A percentile compares a stretch with the other conserved stretches of the same genome.
phyloP scores from a whole-genome alignment of 2,113 vertebrate species.

The Patagioenas fasciata region DNA sequence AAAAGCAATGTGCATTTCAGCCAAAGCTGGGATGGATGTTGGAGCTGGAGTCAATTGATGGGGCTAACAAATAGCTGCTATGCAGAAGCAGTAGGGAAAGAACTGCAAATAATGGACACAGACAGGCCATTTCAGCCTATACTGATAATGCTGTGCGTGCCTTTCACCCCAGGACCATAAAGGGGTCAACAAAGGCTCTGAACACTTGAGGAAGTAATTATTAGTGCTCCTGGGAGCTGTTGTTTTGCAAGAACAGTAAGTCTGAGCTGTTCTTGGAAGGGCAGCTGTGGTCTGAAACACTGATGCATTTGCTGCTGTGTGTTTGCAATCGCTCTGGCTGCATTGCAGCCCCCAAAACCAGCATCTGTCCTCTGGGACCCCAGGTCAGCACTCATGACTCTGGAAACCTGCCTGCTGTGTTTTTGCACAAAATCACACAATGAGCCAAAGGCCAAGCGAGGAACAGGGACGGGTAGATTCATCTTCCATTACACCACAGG shows the following conservation, averaged over 20 bases:
- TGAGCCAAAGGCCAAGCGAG: not conserved
- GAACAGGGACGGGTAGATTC: not conserved
- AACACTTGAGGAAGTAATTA: slow-evolving; percentile 25
- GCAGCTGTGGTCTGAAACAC: not conserved
- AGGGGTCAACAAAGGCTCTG: not conserved
- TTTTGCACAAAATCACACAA: not conserved
- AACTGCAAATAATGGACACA: not conserved
- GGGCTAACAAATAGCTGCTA: not conserved
- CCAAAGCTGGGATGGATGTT: not conserved
- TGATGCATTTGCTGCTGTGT: not conserved
- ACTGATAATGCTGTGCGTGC: not conserved
- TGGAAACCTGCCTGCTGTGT: not conserved
- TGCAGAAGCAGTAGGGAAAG: not conserved
- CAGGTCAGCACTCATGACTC: not conserved
- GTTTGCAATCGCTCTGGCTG: not conserved
- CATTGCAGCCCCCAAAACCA: not conserved
- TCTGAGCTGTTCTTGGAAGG: not conserved
- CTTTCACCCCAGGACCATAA: not conserved
- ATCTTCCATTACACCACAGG: not conserved
- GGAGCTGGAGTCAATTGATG: not conserved
- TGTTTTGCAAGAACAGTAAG: not conserved
- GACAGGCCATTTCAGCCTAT: not conserved
- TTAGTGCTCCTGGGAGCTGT: not conserved
- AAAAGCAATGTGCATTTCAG: not conserved
- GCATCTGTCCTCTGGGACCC: not conserved